Evolutionary conservation across 2,797 vertebrate genomes (phyloP).

Genomic region (Platyrinchus mystaceus): DNA sequence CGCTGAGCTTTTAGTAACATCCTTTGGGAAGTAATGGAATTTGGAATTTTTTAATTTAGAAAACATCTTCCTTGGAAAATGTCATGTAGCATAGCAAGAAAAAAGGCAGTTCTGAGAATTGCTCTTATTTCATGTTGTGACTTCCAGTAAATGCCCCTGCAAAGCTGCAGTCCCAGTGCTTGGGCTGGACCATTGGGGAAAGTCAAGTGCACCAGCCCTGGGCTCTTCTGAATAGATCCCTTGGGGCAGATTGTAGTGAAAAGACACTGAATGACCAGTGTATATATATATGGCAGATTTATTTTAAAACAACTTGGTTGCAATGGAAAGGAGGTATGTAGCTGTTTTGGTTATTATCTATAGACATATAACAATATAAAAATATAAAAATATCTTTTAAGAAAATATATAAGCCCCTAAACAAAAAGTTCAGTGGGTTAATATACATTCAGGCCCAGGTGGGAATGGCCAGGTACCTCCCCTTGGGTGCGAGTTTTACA

Average conservation of each 20-base stretch:
- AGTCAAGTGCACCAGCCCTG: not conserved
- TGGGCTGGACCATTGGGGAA: fast-evolving
- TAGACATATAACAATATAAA: not conserved
- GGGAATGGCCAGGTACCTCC: not conserved
- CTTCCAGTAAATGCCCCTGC: not conserved
- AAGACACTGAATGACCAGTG: not conserved
- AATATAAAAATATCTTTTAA: not conserved
- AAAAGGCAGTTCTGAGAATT: not conserved
- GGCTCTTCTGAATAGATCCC: not conserved
- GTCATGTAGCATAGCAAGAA: not conserved
- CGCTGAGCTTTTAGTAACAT: not conserved
- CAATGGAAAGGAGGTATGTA: not conserved
- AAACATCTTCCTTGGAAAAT: not conserved
- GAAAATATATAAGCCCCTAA: not conserved
- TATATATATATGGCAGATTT: not conserved
- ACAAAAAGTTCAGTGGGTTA: not conserved
- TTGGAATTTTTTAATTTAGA: not conserved
- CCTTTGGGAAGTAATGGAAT: not conserved
- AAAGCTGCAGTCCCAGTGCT: not conserved
- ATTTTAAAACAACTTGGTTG: not conserved
- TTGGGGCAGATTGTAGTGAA: not conserved
- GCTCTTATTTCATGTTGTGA: fast-evolving
- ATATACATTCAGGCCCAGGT: not conserved
- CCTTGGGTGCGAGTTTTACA: not conserved
- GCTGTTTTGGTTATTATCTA: not conserved